These are phyloP conservation scores for Plestiodon gilberti DNA, from an alignment of 2,113 vertebrate genomes.

Conservation along the genomic window DNA sequence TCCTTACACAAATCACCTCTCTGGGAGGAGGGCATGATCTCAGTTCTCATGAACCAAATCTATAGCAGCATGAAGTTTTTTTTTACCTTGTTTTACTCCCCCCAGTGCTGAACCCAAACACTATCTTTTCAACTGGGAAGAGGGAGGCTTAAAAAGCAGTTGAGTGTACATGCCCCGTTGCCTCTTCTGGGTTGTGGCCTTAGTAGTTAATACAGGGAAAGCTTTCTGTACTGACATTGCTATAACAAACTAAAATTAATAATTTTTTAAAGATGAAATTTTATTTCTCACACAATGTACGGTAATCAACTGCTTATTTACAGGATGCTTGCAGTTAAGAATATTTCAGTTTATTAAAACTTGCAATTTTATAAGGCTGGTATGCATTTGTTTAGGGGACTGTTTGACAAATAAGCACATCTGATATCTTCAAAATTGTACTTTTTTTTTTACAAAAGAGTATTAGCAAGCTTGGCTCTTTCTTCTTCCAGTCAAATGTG, in stretches of 20 bases:
- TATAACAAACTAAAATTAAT: constrained; percentile 11
- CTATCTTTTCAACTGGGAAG: constrained; percentile 9
- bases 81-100: not conserved
- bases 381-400: constrained; percentile 36
- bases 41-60: not conserved
- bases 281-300: not conserved
- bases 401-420: constrained; percentile 29
- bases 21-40: not conserved
- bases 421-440: constrained; percentile 32
- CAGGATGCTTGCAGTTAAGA: constrained; percentile 26
- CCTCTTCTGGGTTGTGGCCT: not conserved
- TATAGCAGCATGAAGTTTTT: not conserved
- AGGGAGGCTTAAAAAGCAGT: not conserved
- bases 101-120: not conserved
- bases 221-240: constrained; percentile 38
- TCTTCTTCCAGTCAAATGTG: constrained; percentile 29
- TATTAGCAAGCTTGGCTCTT: constrained; percentile 24
- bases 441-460: constrained; percentile 29
- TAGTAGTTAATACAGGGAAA: constrained; percentile 24
- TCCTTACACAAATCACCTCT: not conserved
- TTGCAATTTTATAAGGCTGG: constrained; percentile 38
- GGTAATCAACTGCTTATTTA: constrained; percentile 16
- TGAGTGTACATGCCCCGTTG: not conserved
- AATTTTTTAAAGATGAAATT: not conserved
- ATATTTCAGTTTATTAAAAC: constrained; percentile 46